Base-by-base conservation (phyloP, 2,113 vertebrate species). In the Paedocypris sp. region DNA sequence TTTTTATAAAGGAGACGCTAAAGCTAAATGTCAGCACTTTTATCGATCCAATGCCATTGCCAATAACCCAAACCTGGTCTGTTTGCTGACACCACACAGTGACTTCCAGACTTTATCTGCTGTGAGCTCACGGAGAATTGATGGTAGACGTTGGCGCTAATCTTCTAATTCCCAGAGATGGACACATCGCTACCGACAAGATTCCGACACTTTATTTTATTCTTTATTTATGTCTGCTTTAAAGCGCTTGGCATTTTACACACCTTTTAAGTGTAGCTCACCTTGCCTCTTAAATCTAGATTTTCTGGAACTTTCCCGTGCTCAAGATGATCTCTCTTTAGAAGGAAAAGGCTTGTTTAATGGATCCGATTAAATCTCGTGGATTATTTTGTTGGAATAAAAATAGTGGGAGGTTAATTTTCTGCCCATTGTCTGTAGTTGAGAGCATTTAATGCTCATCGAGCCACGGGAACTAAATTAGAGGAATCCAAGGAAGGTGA, bases 81-180 rank as follows among this genome's bases (percentile, higher is more conserved):
- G 63, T 60, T 68, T 56, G 51, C 59, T 31, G 49, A 43, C 12
- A 16, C 12, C 43, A 33, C 43, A 20, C 11, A 43, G 28, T 33
- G 22, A 62, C 62, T 63, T 53, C 57, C 63, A 43, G 53, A 41
- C 60, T 22, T 50, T 58, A 59, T 72, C 64, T 52, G 56, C 69
- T 56, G 23, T 28, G 41, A 58, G 16, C 15, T n/a, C 12, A 3
- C 33, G 33, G 42, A 62, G 42, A 66, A 63, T 52, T 41, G 31
- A 36, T 39, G 58, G 48, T 25, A 12, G 54, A 51, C 51, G 68
- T 63, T 58, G 5, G 6, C 18, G 36, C 18, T 68, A 72, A 66
- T 70, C 72, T 66, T 45, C 64, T 74, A 77, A 70, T 64, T 59
- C 59, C 41, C n/a, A 6, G 13, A 71, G 59, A 66, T 71, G 33